Evolutionary conservation across 1,140 invertebrate genomes (phyloP).

Genomic region (Apocrypta bakeri): DNA sequence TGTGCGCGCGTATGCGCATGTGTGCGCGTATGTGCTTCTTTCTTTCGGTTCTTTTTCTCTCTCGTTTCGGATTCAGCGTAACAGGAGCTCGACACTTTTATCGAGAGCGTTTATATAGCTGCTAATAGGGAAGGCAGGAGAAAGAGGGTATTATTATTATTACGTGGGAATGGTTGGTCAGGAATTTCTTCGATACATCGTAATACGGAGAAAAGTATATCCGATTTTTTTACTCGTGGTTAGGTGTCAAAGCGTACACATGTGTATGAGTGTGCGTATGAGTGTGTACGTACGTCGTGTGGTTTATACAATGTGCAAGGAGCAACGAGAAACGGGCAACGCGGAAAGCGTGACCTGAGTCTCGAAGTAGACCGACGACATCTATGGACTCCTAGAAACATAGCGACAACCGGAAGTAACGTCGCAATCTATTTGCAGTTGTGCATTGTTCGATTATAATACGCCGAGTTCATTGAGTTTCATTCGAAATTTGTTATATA

Average conservation of each 20-base stretch:
- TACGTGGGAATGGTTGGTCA: slow-evolving; percentile 38
- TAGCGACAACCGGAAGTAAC: slow-evolving; percentile 21
- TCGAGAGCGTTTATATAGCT: slow-evolving; percentile 10
- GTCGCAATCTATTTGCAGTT: slow-evolving; percentile 20
- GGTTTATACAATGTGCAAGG: no score
- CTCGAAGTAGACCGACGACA: neutral
- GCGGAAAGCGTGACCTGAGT: slow-evolving; percentile 18
- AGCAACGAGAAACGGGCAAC: no score
- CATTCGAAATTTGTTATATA: neutral
- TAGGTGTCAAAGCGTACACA: no score
- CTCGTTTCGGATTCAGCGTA: slow-evolving; percentile 19
- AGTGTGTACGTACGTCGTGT: no score
- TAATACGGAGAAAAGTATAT: no score
- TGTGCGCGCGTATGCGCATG: neutral
- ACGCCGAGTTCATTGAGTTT: slow-evolving; percentile 16
- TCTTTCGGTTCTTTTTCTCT: neutral
- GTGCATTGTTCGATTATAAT: neutral
- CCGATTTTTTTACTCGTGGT: no score
- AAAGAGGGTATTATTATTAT: neutral
- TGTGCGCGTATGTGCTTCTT: neutral
- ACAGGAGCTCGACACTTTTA: slow-evolving; percentile 46
- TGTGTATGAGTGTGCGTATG: no score
- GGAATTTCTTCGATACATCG: neutral
- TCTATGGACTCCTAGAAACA: slow-evolving; percentile 30
- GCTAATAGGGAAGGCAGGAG: neutral